Conservation (phyloP, 2,888 invertebrate genomes). For the Agrochola lychnidis region DNA sequence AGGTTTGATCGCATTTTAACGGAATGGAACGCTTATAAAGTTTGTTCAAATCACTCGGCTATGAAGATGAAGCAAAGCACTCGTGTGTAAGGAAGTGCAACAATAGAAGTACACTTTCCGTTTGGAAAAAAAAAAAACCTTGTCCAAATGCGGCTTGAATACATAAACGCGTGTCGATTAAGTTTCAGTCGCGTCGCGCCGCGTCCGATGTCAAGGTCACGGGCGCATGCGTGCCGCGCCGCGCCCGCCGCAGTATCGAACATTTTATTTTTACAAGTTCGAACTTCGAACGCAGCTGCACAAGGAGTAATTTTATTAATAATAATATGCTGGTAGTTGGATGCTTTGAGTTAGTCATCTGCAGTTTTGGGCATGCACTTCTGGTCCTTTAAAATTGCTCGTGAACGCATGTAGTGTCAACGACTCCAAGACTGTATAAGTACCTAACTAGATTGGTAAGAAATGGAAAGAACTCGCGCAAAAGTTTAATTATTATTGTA, state of each 20-base stretch:
- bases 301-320: conserved; percentile 40
- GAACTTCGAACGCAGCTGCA: conserved; percentile 65
- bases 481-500: background rate
- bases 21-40: background rate
- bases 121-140: conserved; percentile 18
- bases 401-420: background rate
- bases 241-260: conserved; percentile 63
- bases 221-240: conserved; percentile 72
- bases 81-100: background rate
- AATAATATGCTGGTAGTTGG: conserved; percentile 20
- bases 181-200: conserved; percentile 57
- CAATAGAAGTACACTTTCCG: conserved; percentile 12
- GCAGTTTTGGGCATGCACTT: conserved; percentile 10
- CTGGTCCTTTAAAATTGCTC: background rate
- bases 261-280: conserved; percentile 66
- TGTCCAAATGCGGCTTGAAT: conserved; percentile 23
- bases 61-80: background rate
- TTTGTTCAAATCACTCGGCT: background rate
- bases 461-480: background rate
- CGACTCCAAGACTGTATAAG: background rate
- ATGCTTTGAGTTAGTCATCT: conserved; percentile 41
- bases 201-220: conserved; percentile 82
- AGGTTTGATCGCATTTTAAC: background rate
- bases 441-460: background rate
- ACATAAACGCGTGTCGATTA: conserved; percentile 41